phyloP scores from a whole-genome alignment of 2,113 vertebrate genomes.

The Phalacrocorax brasilianus region DNA sequence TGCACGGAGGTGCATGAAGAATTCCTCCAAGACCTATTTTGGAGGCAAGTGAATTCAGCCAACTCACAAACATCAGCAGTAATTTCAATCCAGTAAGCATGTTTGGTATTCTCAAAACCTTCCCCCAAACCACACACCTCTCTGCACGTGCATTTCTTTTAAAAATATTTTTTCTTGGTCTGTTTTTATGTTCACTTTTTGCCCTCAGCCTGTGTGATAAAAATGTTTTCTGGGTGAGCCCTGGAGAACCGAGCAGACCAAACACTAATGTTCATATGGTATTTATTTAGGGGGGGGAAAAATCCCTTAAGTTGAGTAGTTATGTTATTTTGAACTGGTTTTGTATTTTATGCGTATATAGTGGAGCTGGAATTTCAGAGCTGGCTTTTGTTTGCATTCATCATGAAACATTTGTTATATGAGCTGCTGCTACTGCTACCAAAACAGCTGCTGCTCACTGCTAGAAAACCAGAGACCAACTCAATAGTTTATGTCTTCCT shows the following conservation, averaged over 20 bases:
- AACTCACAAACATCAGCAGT: slow-evolving; percentile 26
- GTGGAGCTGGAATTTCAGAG: slow-evolving; percentile 71
- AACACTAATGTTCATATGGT: slow-evolving; percentile 70
- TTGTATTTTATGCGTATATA: slow-evolving; percentile 57
- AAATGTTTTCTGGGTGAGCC: slow-evolving; percentile 51
- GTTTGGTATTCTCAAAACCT: slow-evolving; percentile 10
- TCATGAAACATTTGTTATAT: slow-evolving; percentile 74
- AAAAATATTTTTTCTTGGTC: slow-evolving; percentile 25
- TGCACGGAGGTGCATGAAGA: background rate
- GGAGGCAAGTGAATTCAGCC: background rate
- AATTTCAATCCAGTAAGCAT: slow-evolving; percentile 34
- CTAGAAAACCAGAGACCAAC: slow-evolving; percentile 43
- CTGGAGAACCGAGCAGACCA: slow-evolving; percentile 43
- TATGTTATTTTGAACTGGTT: slow-evolving; percentile 69
- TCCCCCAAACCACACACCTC: background rate
- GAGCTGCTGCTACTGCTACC: slow-evolving; percentile 73
- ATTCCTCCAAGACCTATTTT: background rate
- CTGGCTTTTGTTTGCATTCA: slow-evolving; percentile 76
- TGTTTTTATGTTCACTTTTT: slow-evolving; percentile 42
- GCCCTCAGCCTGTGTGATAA: slow-evolving; percentile 48
- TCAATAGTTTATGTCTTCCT: slow-evolving; percentile 28
- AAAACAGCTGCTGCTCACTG: slow-evolving; percentile 63
- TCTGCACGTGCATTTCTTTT: slow-evolving; percentile 14
- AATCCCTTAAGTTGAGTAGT: slow-evolving; percentile 36
- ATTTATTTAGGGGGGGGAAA: slow-evolving; percentile 65